These are phyloP conservation scores for Helogale parvula DNA, from an alignment of 2,113 vertebrate genomes.

Conservation along the genomic window DNA sequence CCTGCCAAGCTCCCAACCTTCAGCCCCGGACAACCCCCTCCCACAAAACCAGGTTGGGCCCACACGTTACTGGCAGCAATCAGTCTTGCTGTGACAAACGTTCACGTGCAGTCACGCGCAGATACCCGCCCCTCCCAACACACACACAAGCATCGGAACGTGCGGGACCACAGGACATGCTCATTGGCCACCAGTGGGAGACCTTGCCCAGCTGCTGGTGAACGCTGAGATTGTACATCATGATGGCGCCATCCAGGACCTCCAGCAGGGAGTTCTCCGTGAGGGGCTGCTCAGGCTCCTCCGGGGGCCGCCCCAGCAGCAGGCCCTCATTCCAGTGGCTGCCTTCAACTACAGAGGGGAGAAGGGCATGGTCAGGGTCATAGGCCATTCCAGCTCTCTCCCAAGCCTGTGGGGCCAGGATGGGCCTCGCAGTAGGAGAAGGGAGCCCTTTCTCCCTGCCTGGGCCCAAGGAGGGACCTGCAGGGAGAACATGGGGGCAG, in stretches of 20 bases:
- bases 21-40: background rate
- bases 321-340: conserved; percentile 95
- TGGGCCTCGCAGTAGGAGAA: background rate
- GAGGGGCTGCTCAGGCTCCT: conserved; percentile 93
- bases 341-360: conserved; percentile 91
- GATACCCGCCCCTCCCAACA: rapidly evolving
- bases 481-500: background rate
- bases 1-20: background rate
- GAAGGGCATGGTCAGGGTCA: background rate
- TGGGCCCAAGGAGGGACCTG: background rate
- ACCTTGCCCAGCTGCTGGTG: conserved; percentile 99
- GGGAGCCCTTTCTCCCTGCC: background rate
- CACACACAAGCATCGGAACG: too few species aligned
- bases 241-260: conserved; percentile 94
- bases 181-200: rapidly evolving
- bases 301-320: conserved; percentile 94
- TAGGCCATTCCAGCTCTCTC: background rate
- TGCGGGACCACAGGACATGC: rapidly evolving
- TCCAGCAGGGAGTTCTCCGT: conserved; percentile 97
- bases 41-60: background rate
- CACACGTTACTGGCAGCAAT: background rate
- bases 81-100: background rate
- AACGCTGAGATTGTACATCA: conserved; percentile 99
- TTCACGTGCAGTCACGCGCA: too few species aligned
- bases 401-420: background rate